Base-by-base conservation (phyloP, 35 echinoderm and acorn worm genomes). In the Ophiothrix spiculata region DNA sequence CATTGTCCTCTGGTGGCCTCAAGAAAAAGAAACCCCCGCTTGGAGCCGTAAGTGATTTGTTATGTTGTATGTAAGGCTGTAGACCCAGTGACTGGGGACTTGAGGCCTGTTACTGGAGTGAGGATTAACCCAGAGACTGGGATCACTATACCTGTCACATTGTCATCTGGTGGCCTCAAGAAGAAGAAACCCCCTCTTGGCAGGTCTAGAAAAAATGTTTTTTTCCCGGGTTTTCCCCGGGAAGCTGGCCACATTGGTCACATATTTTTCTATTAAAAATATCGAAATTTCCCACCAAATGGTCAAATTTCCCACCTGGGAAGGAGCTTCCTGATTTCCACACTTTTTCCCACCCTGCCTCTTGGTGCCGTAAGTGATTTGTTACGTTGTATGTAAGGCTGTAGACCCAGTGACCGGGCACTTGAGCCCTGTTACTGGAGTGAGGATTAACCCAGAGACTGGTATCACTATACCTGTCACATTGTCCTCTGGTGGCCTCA, bases 71-170 rank as follows among this genome's bases (percentile, higher is more conserved):
- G n/a, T n/a, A n/a, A 56, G 82, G n/a, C n/a, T n/a, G n/a, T n/a
- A n/a, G n/a, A n/a, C n/a, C n/a, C n/a, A 31, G 86, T 93, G 21
- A 98, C 91, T 15, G 95, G 92, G 83, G 95, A 98, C 85, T 89
- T 98, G 3, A 94, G 91, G 40, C 95, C 95, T 1, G 89, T 93
- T 33, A 94, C 88, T 32, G 95, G 95, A 46, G 95, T 98, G 16
- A 87, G 89, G 45, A 98, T 93, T 64, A 98, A 91, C 39, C 86
- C 86, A 0, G 95, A 94, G 34, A 98, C 92, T 0, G 78, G 90
- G 25, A 98, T 92, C 0, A 86, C 94, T 1, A 83, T 98, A 32
- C 95, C 95, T 4, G 92, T 98, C 36, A 98, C 95, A 34, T 39
- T 98, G 15, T 87, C 95, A 54, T 87, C 92, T 33, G 92, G 89